A percentile compares a stretch with the other conserved stretches of the same genome.
Conservation (phyloP, 2,888 invertebrate species). For the Helicoverpa assulta region DNA sequence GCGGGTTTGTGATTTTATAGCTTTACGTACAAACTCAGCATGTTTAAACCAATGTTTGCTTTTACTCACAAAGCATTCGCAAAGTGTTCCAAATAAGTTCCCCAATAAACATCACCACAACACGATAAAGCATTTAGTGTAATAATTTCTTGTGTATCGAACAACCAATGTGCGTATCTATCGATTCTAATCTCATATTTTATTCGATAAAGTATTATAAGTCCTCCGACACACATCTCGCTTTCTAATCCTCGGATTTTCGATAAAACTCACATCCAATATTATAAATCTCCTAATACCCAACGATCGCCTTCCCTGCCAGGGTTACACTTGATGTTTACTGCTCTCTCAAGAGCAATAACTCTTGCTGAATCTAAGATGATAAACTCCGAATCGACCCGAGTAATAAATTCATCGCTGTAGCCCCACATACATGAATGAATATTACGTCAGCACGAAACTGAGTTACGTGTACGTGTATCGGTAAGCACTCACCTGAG, state of each 20-base stretch:
- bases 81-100: background rate
- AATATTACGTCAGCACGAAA: conserved; percentile 57
- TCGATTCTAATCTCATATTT: conserved; percentile 32
- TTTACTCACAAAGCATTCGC: background rate
- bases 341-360: conserved; percentile 53
- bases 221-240: conserved; percentile 40
- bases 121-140: conserved; percentile 4
- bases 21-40: conserved; percentile 24
- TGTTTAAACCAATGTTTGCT: conserved; percentile 22
- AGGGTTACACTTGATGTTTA: conserved; percentile 50
- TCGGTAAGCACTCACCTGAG: conserved; percentile 48
- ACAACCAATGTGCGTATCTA: conserved; percentile 1
- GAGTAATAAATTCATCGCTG: conserved; percentile 57
- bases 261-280: conserved; percentile 43
- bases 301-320: conserved; percentile 30
- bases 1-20: conserved; percentile 51
- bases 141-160: too few relatives aligned
- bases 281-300: conserved; percentile 52
- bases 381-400: conserved; percentile 43
- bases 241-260: conserved; percentile 45
- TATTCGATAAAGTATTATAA: conserved; percentile 47
- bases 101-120: conserved; percentile 15
- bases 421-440: conserved; percentile 48
- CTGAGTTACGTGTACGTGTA: conserved; percentile 47
- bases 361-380: conserved; percentile 35